Conservation (phyloP, 2,797 vertebrate species). For the Helarctos malayanus region DNA sequence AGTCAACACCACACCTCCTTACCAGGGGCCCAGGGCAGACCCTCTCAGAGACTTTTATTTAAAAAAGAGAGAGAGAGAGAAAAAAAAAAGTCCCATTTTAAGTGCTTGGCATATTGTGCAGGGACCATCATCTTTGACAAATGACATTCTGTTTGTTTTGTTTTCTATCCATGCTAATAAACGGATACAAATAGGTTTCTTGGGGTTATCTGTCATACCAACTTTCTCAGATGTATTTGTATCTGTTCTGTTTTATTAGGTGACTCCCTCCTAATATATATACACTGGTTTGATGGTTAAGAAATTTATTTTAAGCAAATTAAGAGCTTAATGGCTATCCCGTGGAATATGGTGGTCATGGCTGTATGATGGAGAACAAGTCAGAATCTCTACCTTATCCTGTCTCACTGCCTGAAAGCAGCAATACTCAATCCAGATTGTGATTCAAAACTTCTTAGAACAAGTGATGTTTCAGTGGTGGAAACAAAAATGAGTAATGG, state of each 20-base stretch:
- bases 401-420: not conserved
- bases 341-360: not conserved
- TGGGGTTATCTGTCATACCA: not conserved
- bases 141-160: not conserved
- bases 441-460: not conserved
- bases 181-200: not conserved
- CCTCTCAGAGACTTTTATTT: not conserved
- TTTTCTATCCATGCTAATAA: not conserved
- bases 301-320: not conserved
- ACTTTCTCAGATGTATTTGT: not conserved
- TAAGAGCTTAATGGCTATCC: not conserved
- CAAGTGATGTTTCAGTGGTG: not conserved
- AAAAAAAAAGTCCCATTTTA: not conserved
- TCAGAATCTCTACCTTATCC: not conserved
- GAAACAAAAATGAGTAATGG: not conserved
- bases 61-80: not conserved
- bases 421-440: not conserved
- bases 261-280: not conserved
- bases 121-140: not conserved
- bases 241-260: not conserved
- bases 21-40: not conserved
- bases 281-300: not conserved
- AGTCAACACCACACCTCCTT: accelerated
- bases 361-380: not conserved
- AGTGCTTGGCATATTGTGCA: not conserved